phyloP scores from a whole-genome alignment of 2,113 vertebrate species.

The Platysternon megacephalum region DNA sequence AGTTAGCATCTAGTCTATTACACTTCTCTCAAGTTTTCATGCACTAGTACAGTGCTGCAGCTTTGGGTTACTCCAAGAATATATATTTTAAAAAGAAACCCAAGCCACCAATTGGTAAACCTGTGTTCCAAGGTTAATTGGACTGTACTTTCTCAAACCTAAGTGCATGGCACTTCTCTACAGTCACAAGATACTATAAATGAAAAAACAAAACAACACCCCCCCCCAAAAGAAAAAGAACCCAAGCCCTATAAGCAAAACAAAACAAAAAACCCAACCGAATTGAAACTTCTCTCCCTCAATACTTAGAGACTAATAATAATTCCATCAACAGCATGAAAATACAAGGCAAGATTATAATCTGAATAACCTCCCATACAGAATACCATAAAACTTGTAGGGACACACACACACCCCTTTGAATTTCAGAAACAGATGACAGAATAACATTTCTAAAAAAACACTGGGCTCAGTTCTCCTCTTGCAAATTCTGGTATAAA shows the following conservation, averaged over 20 bases:
- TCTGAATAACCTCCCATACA: background rate
- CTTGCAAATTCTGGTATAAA: background rate
- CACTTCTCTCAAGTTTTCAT: background rate
- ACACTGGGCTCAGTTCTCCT: background rate
- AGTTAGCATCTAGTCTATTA: slow-evolving; percentile 11
- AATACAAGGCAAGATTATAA: background rate
- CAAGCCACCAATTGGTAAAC: background rate
- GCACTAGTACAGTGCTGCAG: background rate
- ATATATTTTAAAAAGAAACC: background rate
- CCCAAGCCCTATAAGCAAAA: background rate
- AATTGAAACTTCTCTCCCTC: background rate
- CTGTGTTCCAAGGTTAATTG: rapidly evolving
- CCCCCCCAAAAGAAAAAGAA: background rate
- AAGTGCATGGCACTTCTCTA: background rate
- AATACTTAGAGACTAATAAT: background rate
- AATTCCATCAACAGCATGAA: background rate
- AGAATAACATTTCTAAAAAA: background rate
- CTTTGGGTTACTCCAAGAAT: background rate
- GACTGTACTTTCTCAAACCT: background rate
- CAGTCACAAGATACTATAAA: background rate
- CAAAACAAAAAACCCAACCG: background rate
- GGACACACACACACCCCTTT: background rate
- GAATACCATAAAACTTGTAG: background rate
- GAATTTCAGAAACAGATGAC: slow-evolving; percentile 13
- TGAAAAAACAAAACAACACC: background rate